Base-by-base conservation (phyloP, 1,140 invertebrate genomes). In the Drosophila seguyi region DNA sequence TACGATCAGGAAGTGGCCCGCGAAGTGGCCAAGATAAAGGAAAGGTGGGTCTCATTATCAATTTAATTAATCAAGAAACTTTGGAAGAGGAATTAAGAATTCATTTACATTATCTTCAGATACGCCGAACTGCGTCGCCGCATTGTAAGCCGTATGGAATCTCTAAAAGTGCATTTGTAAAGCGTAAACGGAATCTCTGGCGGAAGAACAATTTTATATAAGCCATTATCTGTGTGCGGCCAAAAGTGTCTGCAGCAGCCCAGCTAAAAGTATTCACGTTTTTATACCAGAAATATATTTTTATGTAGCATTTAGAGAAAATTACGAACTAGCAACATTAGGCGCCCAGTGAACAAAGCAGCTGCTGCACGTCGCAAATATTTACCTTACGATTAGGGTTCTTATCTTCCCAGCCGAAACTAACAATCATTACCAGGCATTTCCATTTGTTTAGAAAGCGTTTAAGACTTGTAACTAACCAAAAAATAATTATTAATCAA, bases 1-100 rank as follows among this genome's bases (percentile, higher is more conserved):
- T 98, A 96, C 93, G 94, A 95, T 81, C 94, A 95, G 62, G 96
- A 97, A 93, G 95, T 97, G 92, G 95, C 96, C 66, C 94, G 94
- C 25, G 96, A 97, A 91, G 94, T 96, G 52, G 88, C 94, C 47
- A 93, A 95, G 83, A 94, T 97, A 45, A 95, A 95, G 93, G 94
- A 95, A 72, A 97, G 96, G 96, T 97, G 93, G 0, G 42, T 44
- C 25, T 14, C 1, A 0, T 4, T n/a, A 27, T 27, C n/a, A 3
- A 45, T 3, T 10, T 6, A 22, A 7, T 10, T 14, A 22, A 6
- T 25, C 4, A 0, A 92, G 93, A 16, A 25, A 18, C 22, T 31
- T 6, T 31, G 1, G 6, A n/a, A 18, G 2, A 10, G 10, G 4
- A 47, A 25, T 47, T 25, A 25, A 8, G 1, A 5, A 10, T 16